Conservation (phyloP, 1,140 invertebrate species). For the Rhagoletis pomonella region DNA sequence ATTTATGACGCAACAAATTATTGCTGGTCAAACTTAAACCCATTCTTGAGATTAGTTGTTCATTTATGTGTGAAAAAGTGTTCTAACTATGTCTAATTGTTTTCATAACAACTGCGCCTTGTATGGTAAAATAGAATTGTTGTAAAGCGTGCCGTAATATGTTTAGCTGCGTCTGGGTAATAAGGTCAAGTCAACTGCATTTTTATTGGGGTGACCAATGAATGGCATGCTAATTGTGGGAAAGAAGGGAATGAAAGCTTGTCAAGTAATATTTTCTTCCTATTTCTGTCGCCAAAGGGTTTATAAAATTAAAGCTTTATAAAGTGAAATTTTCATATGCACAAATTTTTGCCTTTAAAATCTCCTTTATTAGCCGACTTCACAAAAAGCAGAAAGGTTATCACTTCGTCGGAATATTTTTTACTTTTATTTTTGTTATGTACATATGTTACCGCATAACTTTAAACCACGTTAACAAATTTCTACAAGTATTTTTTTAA, state of each 20-base stretch:
- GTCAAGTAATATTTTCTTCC: background rate
- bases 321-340: too few relatives aligned
- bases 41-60: background rate
- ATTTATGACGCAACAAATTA: conserved; percentile 31
- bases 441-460: too few relatives aligned
- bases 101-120: background rate
- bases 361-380: too few relatives aligned
- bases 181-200: background rate
- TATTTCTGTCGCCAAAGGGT: background rate
- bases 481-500: too few relatives aligned
- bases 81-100: conserved; percentile 12
- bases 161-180: conserved; percentile 1
- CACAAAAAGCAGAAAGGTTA: too few relatives aligned
- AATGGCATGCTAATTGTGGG: background rate
- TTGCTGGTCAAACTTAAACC: conserved; percentile 5
- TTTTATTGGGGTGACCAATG: background rate
- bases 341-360: too few relatives aligned
- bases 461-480: too few relatives aligned
- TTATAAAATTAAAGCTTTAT: too few relatives aligned
- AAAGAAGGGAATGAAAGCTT: background rate
- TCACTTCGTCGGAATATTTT: too few relatives aligned
- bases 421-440: too few relatives aligned
- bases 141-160: background rate
- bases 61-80: background rate
- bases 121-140: background rate